Evolutionary conservation across 64 coral and sea anemone genomes (phyloP).

Genomic region (Montipora efflorescens): DNA sequence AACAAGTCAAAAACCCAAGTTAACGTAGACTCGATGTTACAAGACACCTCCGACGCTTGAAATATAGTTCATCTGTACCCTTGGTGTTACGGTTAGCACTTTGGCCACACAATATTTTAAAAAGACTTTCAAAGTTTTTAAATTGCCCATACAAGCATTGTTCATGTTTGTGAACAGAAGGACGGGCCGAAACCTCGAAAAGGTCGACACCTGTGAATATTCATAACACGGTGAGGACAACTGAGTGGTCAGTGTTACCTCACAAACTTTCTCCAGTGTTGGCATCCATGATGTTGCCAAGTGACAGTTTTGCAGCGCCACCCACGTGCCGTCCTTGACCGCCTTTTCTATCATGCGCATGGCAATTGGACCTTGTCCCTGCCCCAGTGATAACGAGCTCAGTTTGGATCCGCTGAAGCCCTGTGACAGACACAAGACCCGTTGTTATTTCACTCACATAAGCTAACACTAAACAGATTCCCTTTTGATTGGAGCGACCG

Average conservation of each 20-base stretch:
- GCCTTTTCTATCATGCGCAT: slow-evolving; percentile 99
- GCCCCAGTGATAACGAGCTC: slow-evolving; percentile 96
- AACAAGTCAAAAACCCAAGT: background rate
- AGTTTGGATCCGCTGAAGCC: slow-evolving; percentile 98
- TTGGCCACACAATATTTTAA: no score
- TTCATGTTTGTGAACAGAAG: no score
- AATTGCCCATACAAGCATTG: no score
- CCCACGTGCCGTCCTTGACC: slow-evolving; percentile 97
- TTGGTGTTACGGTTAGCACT: no score
- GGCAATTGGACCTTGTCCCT: slow-evolving; percentile 99
- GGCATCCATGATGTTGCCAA: slow-evolving; percentile 99
- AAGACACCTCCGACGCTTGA: no score
- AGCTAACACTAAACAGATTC: background rate
- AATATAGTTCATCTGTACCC: no score
- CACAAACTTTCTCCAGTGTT: slow-evolving; percentile 97
- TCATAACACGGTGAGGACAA: no score
- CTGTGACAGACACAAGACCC: slow-evolving; percentile 22
- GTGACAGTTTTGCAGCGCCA: slow-evolving; percentile 99
- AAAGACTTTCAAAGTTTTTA: no score
- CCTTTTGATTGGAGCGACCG: background rate
- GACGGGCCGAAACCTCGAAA: no score
- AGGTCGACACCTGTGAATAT: no score
- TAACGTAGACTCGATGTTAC: background rate
- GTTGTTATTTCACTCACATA: background rate
- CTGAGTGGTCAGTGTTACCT: slow-evolving; percentile 47